Evolutionary conservation across 2,113 vertebrate species (phyloP), one percentile per base, ranked within the genome.

Genomic region (Phycodurus eques): DNA sequence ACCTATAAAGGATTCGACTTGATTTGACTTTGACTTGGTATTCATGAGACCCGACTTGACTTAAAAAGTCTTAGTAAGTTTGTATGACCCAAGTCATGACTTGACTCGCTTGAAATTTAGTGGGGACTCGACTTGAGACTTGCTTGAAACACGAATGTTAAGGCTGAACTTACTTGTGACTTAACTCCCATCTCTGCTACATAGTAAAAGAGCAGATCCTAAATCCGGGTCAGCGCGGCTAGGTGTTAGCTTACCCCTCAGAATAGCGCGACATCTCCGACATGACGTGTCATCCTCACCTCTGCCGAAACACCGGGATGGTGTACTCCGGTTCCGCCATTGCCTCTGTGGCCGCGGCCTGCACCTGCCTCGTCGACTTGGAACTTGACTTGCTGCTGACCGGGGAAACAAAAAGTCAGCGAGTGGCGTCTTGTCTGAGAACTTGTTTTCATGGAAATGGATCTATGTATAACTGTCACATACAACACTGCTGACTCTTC

Each of bases 301-400:
- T 93, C 87, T 92, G 78, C 82, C 92, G 89, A 85, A 93, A 93
- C 42, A 59, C 72, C 65, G 93, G 93, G 56, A 94, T 57, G 68
- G 84, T 92, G 72, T 94, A 94, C 81, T 81, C 78, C 87, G 80
- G 78, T 83, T 94, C 90, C 27, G 89, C 91, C 92, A 91, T 91
- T 64, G 87, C 91, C 88, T 87, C 83, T 61, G 80, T 85, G 88
- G 91, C 88, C 60, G 89, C 79, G 67, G 85, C 78, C 83, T 92
- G 85, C 81, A 83, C 76, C 80, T 91, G 84, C 68, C 59, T 88
- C 71, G 68, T 71, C 0, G 77, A 88, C n/a, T 71, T 78, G 70
- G 73, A 90, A 81, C 83, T 90, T 42, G 87, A 90, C 79, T 85
- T 92, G 78, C 92, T 93, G 83, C 63, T 4, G 43, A 66, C 2